These are phyloP conservation scores for Galaxea fascicularis DNA, from an alignment of 92 coral and sea anemone species.

Conservation along the genomic window DNA sequence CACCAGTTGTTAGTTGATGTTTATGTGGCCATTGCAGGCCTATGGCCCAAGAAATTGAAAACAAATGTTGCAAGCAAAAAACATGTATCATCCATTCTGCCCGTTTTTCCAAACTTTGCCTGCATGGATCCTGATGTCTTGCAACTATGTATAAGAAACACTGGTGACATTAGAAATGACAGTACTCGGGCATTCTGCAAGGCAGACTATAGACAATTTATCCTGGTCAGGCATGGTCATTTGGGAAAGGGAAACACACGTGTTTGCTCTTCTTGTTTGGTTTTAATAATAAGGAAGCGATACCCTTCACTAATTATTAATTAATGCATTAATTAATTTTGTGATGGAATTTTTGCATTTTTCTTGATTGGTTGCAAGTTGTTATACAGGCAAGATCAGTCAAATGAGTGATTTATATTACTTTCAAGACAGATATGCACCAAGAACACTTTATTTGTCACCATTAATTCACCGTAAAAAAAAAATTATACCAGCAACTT, in stretches of 20 bases:
- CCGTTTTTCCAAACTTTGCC: not conserved
- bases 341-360: no score
- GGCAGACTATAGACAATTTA: constrained; percentile 49
- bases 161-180: not conserved
- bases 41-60: not conserved
- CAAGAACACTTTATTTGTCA: no score
- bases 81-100: not conserved
- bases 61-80: not conserved
- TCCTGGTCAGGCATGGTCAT: constrained; percentile 43
- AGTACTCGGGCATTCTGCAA: constrained; percentile 44
- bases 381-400: no score
- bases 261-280: constrained; percentile 54
- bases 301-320: no score
- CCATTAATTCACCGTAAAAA: no score
- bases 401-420: no score
- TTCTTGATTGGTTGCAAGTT: no score
- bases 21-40: not conserved
- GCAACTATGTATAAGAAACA: not conserved
- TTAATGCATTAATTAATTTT: no score
- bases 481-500: no score
- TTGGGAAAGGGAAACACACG: constrained; percentile 44
- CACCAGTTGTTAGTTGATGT: not conserved
- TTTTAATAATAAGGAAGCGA: constrained; percentile 31
- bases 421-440: no score
- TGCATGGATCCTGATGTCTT: not conserved